Evolutionary conservation across 2,113 vertebrate species (phyloP).

Genomic region (Indri indri): DNA sequence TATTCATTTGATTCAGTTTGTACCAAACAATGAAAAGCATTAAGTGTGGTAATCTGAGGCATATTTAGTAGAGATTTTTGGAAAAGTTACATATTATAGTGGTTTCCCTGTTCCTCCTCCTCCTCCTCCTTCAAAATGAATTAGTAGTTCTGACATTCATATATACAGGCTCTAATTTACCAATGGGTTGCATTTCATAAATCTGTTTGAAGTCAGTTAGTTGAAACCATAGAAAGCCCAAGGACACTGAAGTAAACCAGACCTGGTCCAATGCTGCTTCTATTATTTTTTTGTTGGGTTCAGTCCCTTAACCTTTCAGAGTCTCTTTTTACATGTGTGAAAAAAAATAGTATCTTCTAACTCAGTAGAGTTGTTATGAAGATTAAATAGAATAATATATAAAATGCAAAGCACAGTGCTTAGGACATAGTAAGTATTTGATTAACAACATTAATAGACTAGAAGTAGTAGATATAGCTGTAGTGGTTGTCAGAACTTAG

Average conservation of each 20-base stretch:
- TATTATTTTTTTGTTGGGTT: background rate
- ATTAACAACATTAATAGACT: background rate
- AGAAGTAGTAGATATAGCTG: background rate
- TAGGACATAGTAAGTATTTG: background rate
- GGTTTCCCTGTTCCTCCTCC: background rate
- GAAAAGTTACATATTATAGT: background rate
- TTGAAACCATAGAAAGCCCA: background rate
- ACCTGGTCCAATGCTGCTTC: background rate
- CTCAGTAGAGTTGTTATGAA: conserved; percentile 10
- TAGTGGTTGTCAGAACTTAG: background rate
- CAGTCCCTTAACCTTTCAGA: background rate
- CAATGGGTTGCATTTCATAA: background rate
- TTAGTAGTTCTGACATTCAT: conserved; percentile 8
- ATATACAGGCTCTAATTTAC: background rate
- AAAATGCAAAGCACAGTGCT: background rate
- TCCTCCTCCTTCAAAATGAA: background rate
- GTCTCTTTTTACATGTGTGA: background rate
- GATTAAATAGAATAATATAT: background rate
- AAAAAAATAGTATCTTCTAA: background rate
- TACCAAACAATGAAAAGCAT: background rate
- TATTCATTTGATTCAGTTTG: background rate
- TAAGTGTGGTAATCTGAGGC: background rate
- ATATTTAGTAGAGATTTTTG: background rate
- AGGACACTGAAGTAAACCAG: background rate
- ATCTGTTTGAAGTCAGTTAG: background rate